phyloP scores from a whole-genome alignment of 2,797 vertebrate genomes.

The Clarias laeviceps region DNA sequence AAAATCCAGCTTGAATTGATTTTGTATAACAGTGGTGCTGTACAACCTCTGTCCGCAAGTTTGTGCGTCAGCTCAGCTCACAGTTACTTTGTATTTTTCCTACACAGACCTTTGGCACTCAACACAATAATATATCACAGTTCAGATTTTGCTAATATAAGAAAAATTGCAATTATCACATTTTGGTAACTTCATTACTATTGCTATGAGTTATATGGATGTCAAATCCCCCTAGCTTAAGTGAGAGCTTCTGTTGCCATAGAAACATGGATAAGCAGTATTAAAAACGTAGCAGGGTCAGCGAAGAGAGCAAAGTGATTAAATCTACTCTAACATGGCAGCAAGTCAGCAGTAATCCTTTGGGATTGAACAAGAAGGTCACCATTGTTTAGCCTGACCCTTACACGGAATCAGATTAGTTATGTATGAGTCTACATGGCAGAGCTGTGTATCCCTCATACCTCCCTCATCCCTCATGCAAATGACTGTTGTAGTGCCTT shows the following conservation, averaged over 20 bases:
- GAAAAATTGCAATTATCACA: neutral
- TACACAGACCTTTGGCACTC: neutral
- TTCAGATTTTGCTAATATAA: neutral
- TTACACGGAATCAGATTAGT: conserved; percentile 3
- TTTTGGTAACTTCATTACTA: neutral
- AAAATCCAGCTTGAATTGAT: neutral
- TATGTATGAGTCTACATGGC: conserved; percentile 3
- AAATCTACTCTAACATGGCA: conserved; percentile 47
- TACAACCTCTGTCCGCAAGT: neutral
- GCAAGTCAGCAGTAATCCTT: conserved; percentile 47
- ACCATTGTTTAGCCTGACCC: conserved; percentile 36
- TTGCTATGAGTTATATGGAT: neutral
- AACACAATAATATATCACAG: neutral
- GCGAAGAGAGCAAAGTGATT: conserved; percentile 45
- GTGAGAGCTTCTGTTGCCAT: conserved; percentile 17
- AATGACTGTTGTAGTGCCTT: neutral
- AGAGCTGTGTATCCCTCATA: neutral
- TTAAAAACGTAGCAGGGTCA: conserved; percentile 40
- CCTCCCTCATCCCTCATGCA: conserved; percentile 14
- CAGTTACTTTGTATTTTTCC: neutral
- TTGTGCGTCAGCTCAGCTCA: neutral
- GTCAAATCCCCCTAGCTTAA: conserved; percentile 5
- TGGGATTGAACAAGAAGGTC: conserved; percentile 48
- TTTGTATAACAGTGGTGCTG: neutral
- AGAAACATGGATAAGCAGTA: conserved; percentile 20